Conservation (phyloP, 2,888 invertebrate genomes). For the Cephus nigrinus region DNA sequence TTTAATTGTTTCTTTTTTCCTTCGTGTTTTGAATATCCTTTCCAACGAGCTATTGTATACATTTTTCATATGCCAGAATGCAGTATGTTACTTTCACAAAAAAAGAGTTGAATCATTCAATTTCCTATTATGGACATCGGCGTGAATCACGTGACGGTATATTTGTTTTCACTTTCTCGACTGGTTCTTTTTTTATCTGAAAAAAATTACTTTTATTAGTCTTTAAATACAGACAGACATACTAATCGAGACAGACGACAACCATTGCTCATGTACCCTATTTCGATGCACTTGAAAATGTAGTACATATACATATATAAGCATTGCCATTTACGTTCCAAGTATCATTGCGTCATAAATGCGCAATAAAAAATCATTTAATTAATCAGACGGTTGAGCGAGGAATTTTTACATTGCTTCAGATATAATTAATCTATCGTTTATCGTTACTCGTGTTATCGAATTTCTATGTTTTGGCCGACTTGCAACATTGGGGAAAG, state of each 20-base stretch:
- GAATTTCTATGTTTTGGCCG: background rate
- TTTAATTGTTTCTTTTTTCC: background rate
- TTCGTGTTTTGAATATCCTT: background rate
- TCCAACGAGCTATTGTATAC: background rate
- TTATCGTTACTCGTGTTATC: background rate
- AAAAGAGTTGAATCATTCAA: background rate
- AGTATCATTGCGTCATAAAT: background rate
- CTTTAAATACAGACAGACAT: background rate
- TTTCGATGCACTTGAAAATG: background rate
- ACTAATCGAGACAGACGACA: background rate
- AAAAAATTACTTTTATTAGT: background rate
- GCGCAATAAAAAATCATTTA: background rate
- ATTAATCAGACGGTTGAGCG: background rate
- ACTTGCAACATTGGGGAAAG: background rate
- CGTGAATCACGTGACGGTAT: background rate
- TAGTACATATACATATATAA: background rate
- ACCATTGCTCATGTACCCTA: background rate
- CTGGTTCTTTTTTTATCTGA: background rate
- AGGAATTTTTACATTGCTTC: background rate
- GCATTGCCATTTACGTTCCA: background rate
- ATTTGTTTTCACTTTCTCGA: background rate
- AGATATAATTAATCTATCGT: background rate
- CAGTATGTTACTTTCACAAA: background rate
- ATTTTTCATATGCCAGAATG: background rate
- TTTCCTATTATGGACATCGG: background rate